phyloP scores from a whole-genome alignment of 2,113 vertebrate species.

The Pardalotus punctatus region DNA sequence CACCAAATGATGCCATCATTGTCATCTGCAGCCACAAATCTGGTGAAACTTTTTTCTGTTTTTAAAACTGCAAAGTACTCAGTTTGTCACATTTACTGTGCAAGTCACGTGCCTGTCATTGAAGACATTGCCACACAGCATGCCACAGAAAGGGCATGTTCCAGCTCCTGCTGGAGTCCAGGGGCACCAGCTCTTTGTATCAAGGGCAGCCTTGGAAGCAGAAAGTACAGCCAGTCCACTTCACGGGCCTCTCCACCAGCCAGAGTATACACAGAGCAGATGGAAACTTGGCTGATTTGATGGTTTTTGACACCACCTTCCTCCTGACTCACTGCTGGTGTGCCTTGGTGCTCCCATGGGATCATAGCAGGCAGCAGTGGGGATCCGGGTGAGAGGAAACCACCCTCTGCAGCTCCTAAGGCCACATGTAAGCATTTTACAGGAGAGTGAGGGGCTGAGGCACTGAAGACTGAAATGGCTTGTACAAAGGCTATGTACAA shows the following conservation, averaged over 20 bases:
- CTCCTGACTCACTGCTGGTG: neutral
- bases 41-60: neutral
- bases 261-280: neutral
- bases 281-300: neutral
- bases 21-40: neutral
- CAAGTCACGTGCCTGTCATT: neutral
- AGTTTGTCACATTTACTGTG: neutral
- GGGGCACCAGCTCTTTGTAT: rapidly evolving
- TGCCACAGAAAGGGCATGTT: rapidly evolving
- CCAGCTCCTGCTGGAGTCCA: neutral
- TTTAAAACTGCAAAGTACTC: neutral
- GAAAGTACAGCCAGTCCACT: neutral
- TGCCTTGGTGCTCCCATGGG: neutral
- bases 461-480: neutral
- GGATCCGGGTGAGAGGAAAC: rapidly evolving
- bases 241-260: neutral
- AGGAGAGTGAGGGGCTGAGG: neutral
- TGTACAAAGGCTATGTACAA: neutral
- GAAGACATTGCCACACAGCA: neutral
- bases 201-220: neutral
- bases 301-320: neutral
- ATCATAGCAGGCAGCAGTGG: neutral
- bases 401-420: neutral
- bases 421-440: neutral
- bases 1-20: neutral